Evolutionary conservation across 2,113 vertebrate species (phyloP), one percentile per base, ranked within the genome.

Genomic region (Chelonoidis abingdonii): DNA sequence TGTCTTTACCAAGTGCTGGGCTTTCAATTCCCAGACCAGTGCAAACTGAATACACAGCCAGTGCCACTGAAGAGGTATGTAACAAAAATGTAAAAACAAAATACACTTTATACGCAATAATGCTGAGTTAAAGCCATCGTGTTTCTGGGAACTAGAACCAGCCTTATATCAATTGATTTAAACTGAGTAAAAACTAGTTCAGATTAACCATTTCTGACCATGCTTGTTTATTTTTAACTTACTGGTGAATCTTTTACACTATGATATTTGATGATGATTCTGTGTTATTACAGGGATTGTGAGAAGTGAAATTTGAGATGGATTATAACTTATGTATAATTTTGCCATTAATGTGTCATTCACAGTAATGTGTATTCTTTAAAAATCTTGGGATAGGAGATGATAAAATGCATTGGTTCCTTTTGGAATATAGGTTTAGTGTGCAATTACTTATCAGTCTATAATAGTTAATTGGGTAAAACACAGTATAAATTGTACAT

Each of bases 1-100:
- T 99, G 16, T 99, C 99, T 14, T 97, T 99, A 86, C 99, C 99
- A 5, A 99, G 99, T 93, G 98, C 99, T 3, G 99, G 98, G 57
- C 99, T 99, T 92, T 99, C 99, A 1, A 97, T 99, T 93, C 99
- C 99, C 35, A 98, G 99, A 84, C 98, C 98, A n/a, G 90, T 98
- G 22, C 99, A 99, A 90, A 95, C 98, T 56, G 99, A 99, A 49
- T 98, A 98, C 95, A 96, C 98, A 3, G 97, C 98, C 56, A 98
- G 98, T 75, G 94, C 98, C 90, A 98, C 97, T 90, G 99, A 99
- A 92, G 99, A 99, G 98, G 99, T 99, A 97, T 88, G 98, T 98
- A 65, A 54, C 94, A 69, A 87, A 53, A 93, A 95, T 22, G 91
- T 56, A 47, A 76, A 38, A 89, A 92, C 47, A 22, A 2, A 54